Base-by-base conservation (phyloP, 2,888 invertebrate species). In the Agrotis segetum region DNA sequence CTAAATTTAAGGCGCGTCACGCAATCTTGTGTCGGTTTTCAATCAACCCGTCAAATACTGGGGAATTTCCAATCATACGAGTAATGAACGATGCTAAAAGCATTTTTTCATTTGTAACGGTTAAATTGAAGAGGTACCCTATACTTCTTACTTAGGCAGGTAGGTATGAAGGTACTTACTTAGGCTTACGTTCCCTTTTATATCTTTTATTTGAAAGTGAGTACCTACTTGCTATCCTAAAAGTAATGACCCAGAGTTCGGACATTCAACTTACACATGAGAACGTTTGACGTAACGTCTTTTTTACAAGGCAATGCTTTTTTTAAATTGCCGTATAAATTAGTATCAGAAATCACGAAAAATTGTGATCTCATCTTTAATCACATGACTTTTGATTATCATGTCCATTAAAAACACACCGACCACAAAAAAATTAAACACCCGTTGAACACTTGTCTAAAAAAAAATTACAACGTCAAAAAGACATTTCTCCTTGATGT, bases 31-130 rank as follows among this genome's bases (percentile, higher is more conserved):
- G 81, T 79, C 65, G 71, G 73, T 69, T 83, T 82, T 74, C 82
- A 84, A 77, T 77, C 85, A 87, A 84, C 78, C 76, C 76, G 71
- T 72, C 79, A 75, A 83, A 85, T 82, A 69, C 79, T 49, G 70
- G 66, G 79, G 79, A 77, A 71, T 85, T 83, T 79, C 79, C 83
- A 84, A 85, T 84, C 75, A 67, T 77, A 71, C 56, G 61, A 78
- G 79, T 85, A 83, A 88, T 88, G 85, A 81, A 83, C 70, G 74
- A 19, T 58, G 78, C 78, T 88, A 82, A 88, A 84, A 88, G 88
- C 80, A 79, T 88, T 90, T 80, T 80, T 85, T 88, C 87, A 89
- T 90, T 88, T 88, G 83, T 86, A 84, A 82, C 79, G 83, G 77
- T 86, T 82, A 85, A 80, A 80, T 72, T 74, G 77, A 67, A 80